phyloP scores from a whole-genome alignment of 2,113 vertebrate species.

The Mustela lutreola region DNA sequence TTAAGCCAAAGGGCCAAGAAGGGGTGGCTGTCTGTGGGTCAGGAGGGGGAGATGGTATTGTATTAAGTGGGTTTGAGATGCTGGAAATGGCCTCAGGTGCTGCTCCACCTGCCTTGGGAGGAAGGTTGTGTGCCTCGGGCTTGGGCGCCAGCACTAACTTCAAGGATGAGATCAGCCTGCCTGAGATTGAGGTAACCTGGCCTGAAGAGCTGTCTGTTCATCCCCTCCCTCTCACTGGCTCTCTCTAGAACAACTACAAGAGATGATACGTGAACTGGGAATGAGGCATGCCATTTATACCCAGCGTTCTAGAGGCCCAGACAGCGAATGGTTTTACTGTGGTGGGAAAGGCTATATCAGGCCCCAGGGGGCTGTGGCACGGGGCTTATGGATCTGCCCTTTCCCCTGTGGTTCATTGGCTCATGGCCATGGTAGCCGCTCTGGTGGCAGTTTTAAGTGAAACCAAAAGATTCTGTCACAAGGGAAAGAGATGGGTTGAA shows the following conservation, averaged over 20 bases:
- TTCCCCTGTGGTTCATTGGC: not conserved
- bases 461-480: not conserved
- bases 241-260: not conserved
- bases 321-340: not conserved
- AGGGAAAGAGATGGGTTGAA: not conserved
- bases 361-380: not conserved
- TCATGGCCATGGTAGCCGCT: not conserved
- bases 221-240: not conserved
- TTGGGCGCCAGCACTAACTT: not conserved
- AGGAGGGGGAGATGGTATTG: not conserved
- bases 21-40: not conserved
- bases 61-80: not conserved
- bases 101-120: not conserved
- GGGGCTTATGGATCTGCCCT: not conserved
- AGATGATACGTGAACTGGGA: not conserved
- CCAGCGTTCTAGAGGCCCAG: not conserved
- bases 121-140: not conserved
- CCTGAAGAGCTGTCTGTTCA: not conserved
- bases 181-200: not conserved
- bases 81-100: not conserved
- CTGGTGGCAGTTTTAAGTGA: not conserved
- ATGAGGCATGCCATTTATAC: not conserved
- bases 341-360: not conserved
- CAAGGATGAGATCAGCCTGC: not conserved
- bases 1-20: not conserved